phyloP scores from a whole-genome alignment of 2,113 vertebrate genomes.

The Morone chrysops region DNA sequence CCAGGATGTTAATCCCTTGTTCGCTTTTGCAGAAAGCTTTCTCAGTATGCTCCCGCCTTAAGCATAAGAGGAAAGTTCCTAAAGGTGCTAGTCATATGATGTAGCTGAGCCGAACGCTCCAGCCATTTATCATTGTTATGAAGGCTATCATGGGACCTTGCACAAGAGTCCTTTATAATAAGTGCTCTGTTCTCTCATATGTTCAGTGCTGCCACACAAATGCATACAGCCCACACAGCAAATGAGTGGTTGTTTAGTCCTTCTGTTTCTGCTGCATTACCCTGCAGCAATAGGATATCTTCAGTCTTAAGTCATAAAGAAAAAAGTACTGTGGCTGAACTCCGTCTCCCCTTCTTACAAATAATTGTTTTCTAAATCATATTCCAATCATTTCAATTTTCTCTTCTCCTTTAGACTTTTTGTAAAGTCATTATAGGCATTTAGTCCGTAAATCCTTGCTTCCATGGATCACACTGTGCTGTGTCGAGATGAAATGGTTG shows the following conservation, averaged over 20 bases:
- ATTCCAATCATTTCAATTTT: not conserved
- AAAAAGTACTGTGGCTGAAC: not conserved
- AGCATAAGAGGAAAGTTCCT: constrained; percentile 33
- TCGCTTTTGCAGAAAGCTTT: constrained; percentile 33
- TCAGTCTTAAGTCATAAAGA: constrained; percentile 25
- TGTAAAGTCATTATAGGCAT: constrained; percentile 10
- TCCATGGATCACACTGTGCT: constrained; percentile 22
- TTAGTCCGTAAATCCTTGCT: constrained; percentile 5
- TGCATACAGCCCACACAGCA: constrained; percentile 44
- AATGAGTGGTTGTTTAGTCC: constrained; percentile 21
- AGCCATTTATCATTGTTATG: constrained; percentile 78
- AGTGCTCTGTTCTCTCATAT: constrained; percentile 62
- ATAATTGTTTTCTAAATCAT: not conserved
- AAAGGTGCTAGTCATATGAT: constrained; percentile 55
- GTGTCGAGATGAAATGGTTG: constrained; percentile 28
- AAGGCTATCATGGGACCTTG: constrained; percentile 75
- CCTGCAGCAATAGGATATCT: constrained; percentile 23
- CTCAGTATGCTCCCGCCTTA: constrained; percentile 9
- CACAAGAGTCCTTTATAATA: constrained; percentile 72
- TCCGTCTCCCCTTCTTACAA: not conserved
- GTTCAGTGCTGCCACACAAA: constrained; percentile 62
- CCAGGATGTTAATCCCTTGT: constrained; percentile 34
- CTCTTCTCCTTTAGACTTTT: not conserved
- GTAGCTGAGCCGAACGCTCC: constrained; percentile 48
- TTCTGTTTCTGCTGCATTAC: constrained; percentile 41